Evolutionary conservation across 2,797 vertebrate genomes (phyloP).

Genomic region (Argyrosomus regius): DNA sequence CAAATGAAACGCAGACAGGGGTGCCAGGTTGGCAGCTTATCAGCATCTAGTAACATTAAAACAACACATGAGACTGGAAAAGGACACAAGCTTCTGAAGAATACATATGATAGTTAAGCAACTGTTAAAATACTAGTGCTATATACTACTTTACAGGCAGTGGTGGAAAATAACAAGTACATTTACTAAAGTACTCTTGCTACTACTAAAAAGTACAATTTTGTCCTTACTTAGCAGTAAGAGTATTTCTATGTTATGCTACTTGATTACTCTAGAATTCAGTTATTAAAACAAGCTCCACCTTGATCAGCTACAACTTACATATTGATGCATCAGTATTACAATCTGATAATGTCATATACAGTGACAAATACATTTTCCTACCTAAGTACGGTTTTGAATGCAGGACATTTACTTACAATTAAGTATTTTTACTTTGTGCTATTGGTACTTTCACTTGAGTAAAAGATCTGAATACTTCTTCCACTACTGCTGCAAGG

Average conservation of each 20-base stretch:
- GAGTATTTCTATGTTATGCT: neutral
- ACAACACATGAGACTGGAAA: conserved; percentile 36
- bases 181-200: neutral
- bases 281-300: no score
- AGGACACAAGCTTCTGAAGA: conserved; percentile 19
- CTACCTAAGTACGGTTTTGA: neutral
- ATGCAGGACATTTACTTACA: neutral
- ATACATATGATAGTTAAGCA: conserved; percentile 25
- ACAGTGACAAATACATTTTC: no score
- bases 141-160: neutral
- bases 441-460: neutral
- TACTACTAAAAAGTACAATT: no score
- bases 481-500: neutral
- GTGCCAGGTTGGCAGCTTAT: conserved; percentile 63
- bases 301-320: no score
- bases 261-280: neutral
- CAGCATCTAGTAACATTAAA: conserved; percentile 56
- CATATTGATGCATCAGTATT: neutral
- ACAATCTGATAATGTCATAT: neutral
- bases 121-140: conserved; percentile 20
- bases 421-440: neutral
- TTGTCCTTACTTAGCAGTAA: no score
- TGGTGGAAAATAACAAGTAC: neutral
- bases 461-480: neutral
- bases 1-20: conserved; percentile 57